Evolutionary conservation across 2,113 vertebrate genomes (phyloP).

Genomic region (Clupea harengus): DNA sequence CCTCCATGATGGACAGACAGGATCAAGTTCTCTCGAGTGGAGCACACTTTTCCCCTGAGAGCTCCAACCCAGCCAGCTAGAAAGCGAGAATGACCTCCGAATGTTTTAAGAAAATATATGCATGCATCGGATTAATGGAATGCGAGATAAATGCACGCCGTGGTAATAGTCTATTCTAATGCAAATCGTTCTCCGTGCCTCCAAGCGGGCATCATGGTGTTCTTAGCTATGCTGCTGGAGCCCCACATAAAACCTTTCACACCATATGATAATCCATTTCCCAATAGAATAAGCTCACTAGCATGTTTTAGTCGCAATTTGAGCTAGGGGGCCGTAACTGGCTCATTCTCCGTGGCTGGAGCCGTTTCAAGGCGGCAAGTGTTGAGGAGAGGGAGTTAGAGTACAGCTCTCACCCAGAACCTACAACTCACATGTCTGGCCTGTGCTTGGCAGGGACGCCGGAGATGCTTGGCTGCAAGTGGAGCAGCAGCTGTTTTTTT

Average conservation of each 20-base stretch:
- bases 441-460: slow-evolving; percentile 34
- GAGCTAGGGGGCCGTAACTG: slow-evolving; percentile 38
- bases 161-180: background rate
- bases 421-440: slow-evolving; percentile 20
- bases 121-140: background rate
- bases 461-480: slow-evolving; percentile 52
- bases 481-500: slow-evolving; percentile 70
- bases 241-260: slow-evolving; percentile 15
- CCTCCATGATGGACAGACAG: background rate
- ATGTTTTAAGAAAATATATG: background rate
- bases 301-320: slow-evolving; percentile 34
- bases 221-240: background rate
- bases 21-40: background rate
- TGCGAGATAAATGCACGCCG: background rate
- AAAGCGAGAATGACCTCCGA: background rate
- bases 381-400: background rate
- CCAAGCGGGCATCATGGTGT: background rate
- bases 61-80: background rate
- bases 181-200: background rate
- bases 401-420: slow-evolving; percentile 13
- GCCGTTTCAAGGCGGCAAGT: slow-evolving; percentile 17
- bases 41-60: background rate
- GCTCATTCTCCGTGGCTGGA: slow-evolving; percentile 51
- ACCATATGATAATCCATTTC: slow-evolving; percentile 40
- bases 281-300: slow-evolving; percentile 31